Conservation (phyloP, 1,140 invertebrate species). For the Diorhabda carinulata region DNA sequence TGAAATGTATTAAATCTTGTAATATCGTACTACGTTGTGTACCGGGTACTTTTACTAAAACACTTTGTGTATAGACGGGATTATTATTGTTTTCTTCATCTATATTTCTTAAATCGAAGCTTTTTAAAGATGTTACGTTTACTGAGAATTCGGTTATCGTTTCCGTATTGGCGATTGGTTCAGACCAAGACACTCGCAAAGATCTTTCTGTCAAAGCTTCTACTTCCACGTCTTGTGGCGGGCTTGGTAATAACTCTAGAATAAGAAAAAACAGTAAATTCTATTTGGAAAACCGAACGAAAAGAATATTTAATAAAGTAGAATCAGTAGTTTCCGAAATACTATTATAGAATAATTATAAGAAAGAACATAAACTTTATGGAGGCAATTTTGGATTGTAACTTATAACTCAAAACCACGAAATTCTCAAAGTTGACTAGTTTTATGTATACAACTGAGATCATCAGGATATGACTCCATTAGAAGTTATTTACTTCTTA, state of each 20-base stretch:
- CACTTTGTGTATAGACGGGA: constrained; percentile 34
- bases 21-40: constrained; percentile 58
- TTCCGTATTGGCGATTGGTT: constrained; percentile 59
- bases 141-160: constrained; percentile 64
- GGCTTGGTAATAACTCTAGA: constrained; percentile 68
- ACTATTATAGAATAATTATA: no score
- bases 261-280: constrained; percentile 24
- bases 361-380: no score
- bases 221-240: constrained; percentile 65
- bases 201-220: constrained; percentile 66
- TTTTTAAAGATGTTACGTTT: constrained; percentile 66
- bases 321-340: no score
- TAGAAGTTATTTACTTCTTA: no score
- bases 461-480: no score
- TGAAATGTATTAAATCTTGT: constrained; percentile 62
- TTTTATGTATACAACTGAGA: no score
- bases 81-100: background rate
- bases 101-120: constrained; percentile 57
- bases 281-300: background rate
- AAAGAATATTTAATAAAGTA: no score
- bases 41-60: constrained; percentile 51
- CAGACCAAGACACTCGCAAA: constrained; percentile 65
- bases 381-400: no score
- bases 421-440: no score
- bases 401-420: no score